Conservation (phyloP, 2,888 invertebrate genomes). For the Quadroppia sp. region DNA sequence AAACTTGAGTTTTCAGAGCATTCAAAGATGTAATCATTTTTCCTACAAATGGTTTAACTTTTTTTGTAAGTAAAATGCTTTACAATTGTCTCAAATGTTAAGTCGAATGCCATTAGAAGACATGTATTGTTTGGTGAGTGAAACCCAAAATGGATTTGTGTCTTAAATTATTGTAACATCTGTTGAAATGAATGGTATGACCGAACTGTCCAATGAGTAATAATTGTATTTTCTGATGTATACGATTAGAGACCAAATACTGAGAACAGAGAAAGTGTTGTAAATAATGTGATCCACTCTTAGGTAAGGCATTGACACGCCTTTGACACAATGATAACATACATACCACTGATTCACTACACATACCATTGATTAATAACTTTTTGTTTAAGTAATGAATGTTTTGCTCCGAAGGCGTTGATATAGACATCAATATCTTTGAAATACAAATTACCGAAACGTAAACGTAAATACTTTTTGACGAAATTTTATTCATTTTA, state of each 20-base stretch:
- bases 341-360: neutral
- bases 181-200: no score
- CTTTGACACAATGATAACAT: constrained; percentile 12
- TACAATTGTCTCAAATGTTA: neutral
- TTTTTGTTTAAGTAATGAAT: constrained; percentile 2
- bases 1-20: constrained; percentile 10
- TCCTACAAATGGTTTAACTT: neutral
- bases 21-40: constrained; percentile 5
- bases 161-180: neutral
- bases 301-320: constrained; percentile 27
- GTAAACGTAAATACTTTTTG: constrained; percentile 22
- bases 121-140: constrained; percentile 18
- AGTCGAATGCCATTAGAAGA: no score
- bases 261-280: neutral
- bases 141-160: neutral
- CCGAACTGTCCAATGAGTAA: neutral
- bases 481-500: constrained; percentile 4
- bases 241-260: neutral
- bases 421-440: neutral
- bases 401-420: constrained; percentile 20
- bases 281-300: constrained; percentile 11
- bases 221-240: constrained; percentile 13
- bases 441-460: neutral
- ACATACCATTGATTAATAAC: neutral
- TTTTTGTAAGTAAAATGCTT: constrained; percentile 16